Conservation (phyloP, 2,888 invertebrate species). For the Gonocerus acuteangulatus region DNA sequence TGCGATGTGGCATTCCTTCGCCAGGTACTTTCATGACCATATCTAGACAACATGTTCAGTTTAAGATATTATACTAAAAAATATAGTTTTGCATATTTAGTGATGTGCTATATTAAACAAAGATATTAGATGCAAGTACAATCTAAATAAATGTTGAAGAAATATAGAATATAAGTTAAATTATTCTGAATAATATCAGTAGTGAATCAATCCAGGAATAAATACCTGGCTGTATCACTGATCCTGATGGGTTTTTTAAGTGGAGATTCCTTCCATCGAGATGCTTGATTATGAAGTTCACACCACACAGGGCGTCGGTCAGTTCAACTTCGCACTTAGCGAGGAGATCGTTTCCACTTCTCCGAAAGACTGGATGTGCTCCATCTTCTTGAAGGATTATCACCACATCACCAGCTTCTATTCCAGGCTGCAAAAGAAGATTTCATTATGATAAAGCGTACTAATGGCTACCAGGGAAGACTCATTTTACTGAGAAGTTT, state of each 20-base stretch:
- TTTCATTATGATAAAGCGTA: neutral
- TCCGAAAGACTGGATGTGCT: conserved; percentile 68
- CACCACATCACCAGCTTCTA: conserved; percentile 81
- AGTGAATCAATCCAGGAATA: no score
- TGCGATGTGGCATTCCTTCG: conserved; percentile 85
- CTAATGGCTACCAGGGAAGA: neutral
- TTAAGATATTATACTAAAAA: no score
- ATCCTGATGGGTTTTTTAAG: conserved; percentile 68
- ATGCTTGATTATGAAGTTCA: conserved; percentile 74
- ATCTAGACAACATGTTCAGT: conserved; percentile 48
- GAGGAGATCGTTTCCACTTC: conserved; percentile 61
- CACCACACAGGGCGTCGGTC: conserved; percentile 87
- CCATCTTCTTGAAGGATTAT: conserved; percentile 70
- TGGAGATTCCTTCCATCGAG: conserved; percentile 79
- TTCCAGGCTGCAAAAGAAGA: conserved; percentile 55
- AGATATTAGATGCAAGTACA: no score
- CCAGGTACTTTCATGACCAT: conserved; percentile 66
- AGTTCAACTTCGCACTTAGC: conserved; percentile 68
- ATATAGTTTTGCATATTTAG: no score
- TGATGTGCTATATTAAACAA: no score
- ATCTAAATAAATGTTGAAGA: no score
- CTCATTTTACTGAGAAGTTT: neutral
- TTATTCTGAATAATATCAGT: no score
- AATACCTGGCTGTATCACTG: conserved; percentile 70
- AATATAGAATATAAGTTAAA: no score